Percentiles rank a stretch among this genome's conserved stretches.
Conservation (phyloP, 2,113 vertebrate genomes). For the Calidris pygmaea region DNA sequence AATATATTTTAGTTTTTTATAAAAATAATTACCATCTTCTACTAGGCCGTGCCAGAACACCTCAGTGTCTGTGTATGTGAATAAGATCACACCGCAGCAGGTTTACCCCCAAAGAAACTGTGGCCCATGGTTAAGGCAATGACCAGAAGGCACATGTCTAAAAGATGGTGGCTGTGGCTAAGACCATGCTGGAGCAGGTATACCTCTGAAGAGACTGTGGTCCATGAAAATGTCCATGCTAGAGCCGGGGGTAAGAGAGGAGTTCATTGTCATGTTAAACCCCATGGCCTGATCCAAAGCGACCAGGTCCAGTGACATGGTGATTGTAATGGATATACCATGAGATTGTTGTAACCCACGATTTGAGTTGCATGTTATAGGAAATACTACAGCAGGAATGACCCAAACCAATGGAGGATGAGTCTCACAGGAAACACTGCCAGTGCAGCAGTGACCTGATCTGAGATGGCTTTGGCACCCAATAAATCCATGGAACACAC, state of each 20-base stretch:
- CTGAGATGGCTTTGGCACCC: neutral
- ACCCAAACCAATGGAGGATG: neutral
- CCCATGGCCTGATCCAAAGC: neutral
- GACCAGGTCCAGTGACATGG: neutral
- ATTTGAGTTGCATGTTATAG: neutral
- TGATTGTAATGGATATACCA: neutral
- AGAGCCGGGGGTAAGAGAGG: neutral
- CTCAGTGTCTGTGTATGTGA: neutral
- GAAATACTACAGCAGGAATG: neutral
- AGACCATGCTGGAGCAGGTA: neutral
- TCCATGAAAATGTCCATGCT: neutral
- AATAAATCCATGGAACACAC: neutral
- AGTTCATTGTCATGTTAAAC: neutral
- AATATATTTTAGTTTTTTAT: neutral
- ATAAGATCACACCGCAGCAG: accelerated
- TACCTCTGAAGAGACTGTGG: neutral
- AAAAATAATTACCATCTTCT: neutral
- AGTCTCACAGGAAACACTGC: neutral
- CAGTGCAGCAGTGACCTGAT: neutral
- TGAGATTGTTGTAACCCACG: neutral
- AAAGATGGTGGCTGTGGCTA: neutral
- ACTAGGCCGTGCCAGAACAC: neutral
- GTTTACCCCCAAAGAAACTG: neutral
- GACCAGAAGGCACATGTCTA: neutral
- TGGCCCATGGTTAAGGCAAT: neutral